Percentiles rank a stretch among this genome's conserved stretches.
These are phyloP conservation scores for Poeciliopsis turneri DNA, from an alignment of 2,797 vertebrate species.

Conservation along the genomic window DNA sequence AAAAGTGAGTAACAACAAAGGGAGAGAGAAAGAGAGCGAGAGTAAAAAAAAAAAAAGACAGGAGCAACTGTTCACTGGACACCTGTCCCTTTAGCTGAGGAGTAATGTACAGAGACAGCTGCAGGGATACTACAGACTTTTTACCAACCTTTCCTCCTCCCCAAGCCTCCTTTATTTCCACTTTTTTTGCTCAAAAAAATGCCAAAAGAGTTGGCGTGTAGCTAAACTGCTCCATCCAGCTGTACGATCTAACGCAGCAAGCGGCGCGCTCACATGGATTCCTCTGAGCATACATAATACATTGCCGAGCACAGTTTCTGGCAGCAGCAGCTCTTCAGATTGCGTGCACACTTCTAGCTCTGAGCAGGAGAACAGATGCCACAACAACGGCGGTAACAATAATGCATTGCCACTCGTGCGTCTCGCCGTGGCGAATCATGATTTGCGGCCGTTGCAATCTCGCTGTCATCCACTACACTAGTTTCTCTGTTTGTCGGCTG, in stretches of 20 bases:
- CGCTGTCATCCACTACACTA: slow-evolving; percentile 44
- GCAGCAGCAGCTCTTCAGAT: slow-evolving; percentile 64
- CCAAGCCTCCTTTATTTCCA: slow-evolving; percentile 41
- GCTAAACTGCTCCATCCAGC: slow-evolving; percentile 46
- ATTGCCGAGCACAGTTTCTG: slow-evolving; percentile 65
- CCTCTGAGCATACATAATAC: slow-evolving; percentile 73
- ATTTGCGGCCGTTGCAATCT: slow-evolving; percentile 49
- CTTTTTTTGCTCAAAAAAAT: slow-evolving; percentile 35
- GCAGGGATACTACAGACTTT: slow-evolving; percentile 67
- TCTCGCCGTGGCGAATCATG: slow-evolving; percentile 36
- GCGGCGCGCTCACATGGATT: slow-evolving; percentile 50
- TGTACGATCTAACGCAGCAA: slow-evolving; percentile 23
- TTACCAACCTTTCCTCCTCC: slow-evolving; percentile 44
- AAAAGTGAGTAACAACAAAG: slow-evolving; percentile 18
- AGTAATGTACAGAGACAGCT: slow-evolving; percentile 79
- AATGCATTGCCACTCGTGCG: slow-evolving; percentile 47
- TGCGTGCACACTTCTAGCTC: slow-evolving; percentile 63
- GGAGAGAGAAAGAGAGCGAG: slow-evolving; percentile 1
- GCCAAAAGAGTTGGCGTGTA: slow-evolving; percentile 42
- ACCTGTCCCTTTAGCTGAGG: slow-evolving; percentile 80
- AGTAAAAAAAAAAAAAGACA: slow-evolving; percentile 16
- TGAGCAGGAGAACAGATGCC: slow-evolving; percentile 73
- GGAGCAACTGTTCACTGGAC: slow-evolving; percentile 76
- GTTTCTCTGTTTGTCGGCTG: slow-evolving; percentile 26
- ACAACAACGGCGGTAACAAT: slow-evolving; percentile 57